A percentile compares a stretch with the other conserved stretches of the same genome.
Evolutionary conservation across 2,113 vertebrate species (phyloP).

Genomic region (Bufo gargarizans): DNA sequence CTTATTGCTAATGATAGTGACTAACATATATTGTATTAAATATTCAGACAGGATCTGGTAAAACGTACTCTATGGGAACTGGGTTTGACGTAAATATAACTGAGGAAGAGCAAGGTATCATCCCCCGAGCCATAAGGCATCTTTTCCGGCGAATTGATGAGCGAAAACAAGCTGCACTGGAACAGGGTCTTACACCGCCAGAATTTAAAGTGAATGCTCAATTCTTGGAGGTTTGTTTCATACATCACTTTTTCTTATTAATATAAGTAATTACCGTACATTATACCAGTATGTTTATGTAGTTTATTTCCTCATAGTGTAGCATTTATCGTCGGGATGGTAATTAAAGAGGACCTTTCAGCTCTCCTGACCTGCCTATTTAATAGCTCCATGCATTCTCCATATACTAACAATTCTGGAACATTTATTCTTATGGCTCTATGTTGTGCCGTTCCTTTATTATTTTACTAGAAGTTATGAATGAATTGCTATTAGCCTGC

Average conservation of each 20-base stretch:
- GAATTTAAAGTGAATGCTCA: constrained; percentile 99
- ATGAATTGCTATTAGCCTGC: no score
- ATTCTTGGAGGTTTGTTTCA: constrained; percentile 88
- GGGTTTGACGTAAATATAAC: constrained; percentile 92
- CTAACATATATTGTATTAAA: not conserved
- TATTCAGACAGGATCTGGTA: constrained; percentile 92
- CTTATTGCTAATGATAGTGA: not conserved
- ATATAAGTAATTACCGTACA: not conserved
- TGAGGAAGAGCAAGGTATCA: constrained; percentile 94
- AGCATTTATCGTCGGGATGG: no score
- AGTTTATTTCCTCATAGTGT: no score
- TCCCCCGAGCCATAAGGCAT: constrained; percentile 90
- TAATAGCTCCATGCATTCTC: no score
- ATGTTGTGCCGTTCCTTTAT: no score
- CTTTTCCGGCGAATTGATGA: constrained; percentile 93
- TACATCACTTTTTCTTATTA: not conserved
- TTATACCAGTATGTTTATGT: not conserved
- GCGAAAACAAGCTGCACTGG: constrained; percentile 80
- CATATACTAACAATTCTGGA: no score
- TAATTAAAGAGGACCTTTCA: no score
- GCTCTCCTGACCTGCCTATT: no score
- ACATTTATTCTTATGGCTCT: no score
- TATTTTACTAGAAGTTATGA: no score
- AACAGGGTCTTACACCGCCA: constrained; percentile 87
- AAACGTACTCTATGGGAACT: constrained; percentile 98